Conservation (phyloP, 2,113 vertebrate genomes). For the Epinephelus fuscoguttatus region DNA sequence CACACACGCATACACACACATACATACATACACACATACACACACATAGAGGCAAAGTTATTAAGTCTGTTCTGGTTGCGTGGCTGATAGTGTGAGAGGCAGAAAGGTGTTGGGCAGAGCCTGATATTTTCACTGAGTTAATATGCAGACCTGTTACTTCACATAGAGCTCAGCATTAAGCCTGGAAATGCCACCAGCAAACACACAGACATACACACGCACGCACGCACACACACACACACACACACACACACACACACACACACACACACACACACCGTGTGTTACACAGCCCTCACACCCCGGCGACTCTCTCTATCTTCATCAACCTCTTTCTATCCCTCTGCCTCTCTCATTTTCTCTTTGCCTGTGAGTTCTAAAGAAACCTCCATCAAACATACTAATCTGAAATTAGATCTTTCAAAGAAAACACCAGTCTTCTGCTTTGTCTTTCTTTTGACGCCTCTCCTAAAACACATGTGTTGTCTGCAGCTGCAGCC, state of each 20-base stretch:
- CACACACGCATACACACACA: neutral
- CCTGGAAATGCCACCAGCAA: constrained; percentile 61
- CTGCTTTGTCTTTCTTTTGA: constrained; percentile 35
- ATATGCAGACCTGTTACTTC: constrained; percentile 74
- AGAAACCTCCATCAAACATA: constrained; percentile 54
- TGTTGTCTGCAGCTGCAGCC: neutral
- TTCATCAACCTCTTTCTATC: constrained; percentile 26
- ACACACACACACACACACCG: neutral
- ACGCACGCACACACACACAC: neutral
- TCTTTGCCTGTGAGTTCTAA: constrained; percentile 37
- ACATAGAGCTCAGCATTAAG: constrained; percentile 56
- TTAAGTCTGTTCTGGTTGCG: constrained; percentile 70
- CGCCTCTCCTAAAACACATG: constrained; percentile 4
- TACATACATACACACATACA: constrained; percentile 26
- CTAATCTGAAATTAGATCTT: constrained; percentile 77
- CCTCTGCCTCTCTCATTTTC: constrained; percentile 1
- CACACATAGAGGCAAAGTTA: constrained; percentile 44
- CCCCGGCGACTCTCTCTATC: constrained; percentile 19
- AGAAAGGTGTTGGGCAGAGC: constrained; percentile 66
- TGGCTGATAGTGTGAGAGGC: constrained; percentile 64
- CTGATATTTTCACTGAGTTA: constrained; percentile 75
- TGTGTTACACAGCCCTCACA: constrained; percentile 18
- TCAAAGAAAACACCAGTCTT: constrained; percentile 37
- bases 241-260: neutral
- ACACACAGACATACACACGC: constrained; percentile 14